Base-by-base conservation (phyloP, 2,888 invertebrate genomes). In the Diplolepis rosae region DNA sequence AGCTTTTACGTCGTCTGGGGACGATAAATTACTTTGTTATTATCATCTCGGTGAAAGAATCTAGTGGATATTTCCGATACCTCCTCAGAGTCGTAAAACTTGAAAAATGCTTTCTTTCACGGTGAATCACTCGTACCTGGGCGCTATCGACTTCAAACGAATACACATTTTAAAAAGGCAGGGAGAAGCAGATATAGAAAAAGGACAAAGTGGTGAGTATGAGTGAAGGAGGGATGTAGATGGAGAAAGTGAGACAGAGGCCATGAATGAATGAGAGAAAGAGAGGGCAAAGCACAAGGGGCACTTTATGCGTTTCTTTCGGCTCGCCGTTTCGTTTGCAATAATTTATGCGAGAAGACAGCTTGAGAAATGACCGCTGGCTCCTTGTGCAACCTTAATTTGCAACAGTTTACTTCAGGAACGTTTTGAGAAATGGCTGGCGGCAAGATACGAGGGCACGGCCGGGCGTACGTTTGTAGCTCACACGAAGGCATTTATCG, bases 321-420 rank as follows among this genome's bases (percentile, higher is more conserved):
- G 82, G 80, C 81, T 82, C 80, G 80, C 82, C 80, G 81, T 85
- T 86, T 85, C 85, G 85, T 85, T 85, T 84, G 86, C 85, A 86
- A 86, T 86, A 86, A 86, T 84, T 86, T 85, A 85, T 84, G 84
- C 85, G 80, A 76, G 82, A 81, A 82, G 86, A 86, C 86, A 86
- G 85, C 82, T 85, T 86, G 86, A 86, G 84, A 86, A 86, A 86
- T 86, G 85, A 85, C 82, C 84, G 80, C 80, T 83, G 83, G 86
- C 86, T 86, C 82, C 86, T 84, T 84, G 85, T 83, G 85, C 85
- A 84, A 85, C 84, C 85, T 86, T 85, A 85, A 86, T 86, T 86
- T 86, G 86, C 86, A 86, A 86, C 85, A 86, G 85, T 86, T 86
- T 86, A 86, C 85, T 84, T 82, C 83, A 78, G 76, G 80, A 80